Evolutionary conservation across 2,113 vertebrate species (phyloP).

Genomic region (Chauna torquata): DNA sequence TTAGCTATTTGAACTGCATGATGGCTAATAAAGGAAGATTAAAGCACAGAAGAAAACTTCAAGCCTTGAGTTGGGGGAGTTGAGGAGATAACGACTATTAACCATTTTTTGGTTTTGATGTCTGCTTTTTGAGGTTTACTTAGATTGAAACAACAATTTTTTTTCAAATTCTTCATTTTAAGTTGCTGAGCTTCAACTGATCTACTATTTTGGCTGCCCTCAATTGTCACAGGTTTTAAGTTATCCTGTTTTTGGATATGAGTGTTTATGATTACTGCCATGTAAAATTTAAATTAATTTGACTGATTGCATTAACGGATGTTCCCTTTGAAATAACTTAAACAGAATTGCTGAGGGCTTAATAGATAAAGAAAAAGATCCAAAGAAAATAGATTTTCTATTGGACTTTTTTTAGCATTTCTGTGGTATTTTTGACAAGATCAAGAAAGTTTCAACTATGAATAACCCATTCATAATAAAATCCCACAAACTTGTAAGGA

Average conservation of each 20-base stretch:
- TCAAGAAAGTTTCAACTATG: neutral
- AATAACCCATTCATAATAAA: neutral
- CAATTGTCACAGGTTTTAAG: neutral
- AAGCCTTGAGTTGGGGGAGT: neutral
- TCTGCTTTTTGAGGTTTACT: neutral
- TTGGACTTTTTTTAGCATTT: neutral
- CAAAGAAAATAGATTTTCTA: neutral
- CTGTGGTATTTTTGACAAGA: neutral
- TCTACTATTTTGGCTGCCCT: neutral
- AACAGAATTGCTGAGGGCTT: neutral
- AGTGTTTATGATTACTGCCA: neutral
- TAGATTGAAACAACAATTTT: neutral
- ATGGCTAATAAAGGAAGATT: neutral
- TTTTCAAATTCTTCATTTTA: neutral
- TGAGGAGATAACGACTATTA: neutral
- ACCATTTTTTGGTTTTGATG: neutral
- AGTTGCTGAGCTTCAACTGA: neutral
- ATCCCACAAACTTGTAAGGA: neutral
- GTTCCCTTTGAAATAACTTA: constrained; percentile 9
- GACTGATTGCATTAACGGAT: constrained; percentile 11
- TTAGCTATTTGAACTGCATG: neutral
- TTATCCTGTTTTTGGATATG: neutral
- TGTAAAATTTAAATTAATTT: constrained; percentile 12
- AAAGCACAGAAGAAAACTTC: neutral
- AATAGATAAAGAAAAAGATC: neutral